Evolutionary conservation across 2,113 vertebrate genomes (phyloP).

Genomic region (Oncorhynchus gorbuscha): DNA sequence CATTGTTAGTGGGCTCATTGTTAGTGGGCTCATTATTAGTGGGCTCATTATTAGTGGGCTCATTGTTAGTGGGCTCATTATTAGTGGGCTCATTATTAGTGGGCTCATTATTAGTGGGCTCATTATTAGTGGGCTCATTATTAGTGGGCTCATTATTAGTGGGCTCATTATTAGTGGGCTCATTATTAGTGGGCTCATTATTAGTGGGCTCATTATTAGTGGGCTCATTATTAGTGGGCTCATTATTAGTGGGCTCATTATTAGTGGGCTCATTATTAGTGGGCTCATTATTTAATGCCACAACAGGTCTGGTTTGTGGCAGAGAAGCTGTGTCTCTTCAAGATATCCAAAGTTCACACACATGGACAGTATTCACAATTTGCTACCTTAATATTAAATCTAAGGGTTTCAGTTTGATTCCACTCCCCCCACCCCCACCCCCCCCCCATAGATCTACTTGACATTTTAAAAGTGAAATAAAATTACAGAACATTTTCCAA

Average conservation of each 20-base stretch:
- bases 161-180: conserved; percentile 29
- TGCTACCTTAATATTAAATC: too few species aligned
- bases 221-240: conserved; percentile 29
- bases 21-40: conserved; percentile 33
- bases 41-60: conserved; percentile 47
- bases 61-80: conserved; percentile 23
- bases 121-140: conserved; percentile 43
- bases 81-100: conserved; percentile 46
- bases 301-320: conserved; percentile 33
- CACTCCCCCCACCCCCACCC: too few species aligned
- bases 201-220: conserved; percentile 46
- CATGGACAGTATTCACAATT: too few species aligned
- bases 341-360: conserved; percentile 17
- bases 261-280: conserved; percentile 46
- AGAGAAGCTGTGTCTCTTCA: conserved; percentile 24
- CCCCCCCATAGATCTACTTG: too few species aligned
- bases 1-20: too few species aligned
- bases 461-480: too few species aligned
- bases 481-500: too few species aligned
- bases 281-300: background rate
- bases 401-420: too few species aligned
- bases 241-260: conserved; percentile 43
- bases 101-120: conserved; percentile 29
- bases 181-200: conserved; percentile 43
- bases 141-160: conserved; percentile 46